Evolutionary conservation across 2,113 vertebrate genomes (phyloP), one percentile per base, ranked within the genome.

Genomic region (Leucosticte australis): DNA sequence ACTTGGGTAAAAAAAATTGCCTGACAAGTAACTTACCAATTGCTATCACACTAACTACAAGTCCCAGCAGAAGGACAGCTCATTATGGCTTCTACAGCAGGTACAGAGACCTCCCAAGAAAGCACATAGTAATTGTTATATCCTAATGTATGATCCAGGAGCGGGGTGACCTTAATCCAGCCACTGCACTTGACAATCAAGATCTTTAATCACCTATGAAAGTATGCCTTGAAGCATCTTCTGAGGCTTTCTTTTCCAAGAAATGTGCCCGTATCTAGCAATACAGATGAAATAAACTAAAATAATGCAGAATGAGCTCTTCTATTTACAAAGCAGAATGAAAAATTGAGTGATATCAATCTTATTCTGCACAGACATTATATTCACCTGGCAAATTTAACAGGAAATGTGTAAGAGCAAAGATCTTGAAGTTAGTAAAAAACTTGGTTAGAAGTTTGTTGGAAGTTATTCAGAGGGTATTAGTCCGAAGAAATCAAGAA

Each of bases 81-180:
- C 37, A 27, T 55, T 30, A 83, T 5, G n/a, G 11, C 13, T 76
- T 83, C 56, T 10, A 80, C 1, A 5, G 37, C 0, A 6, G 4
- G 6, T 31, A 44, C 5, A 35, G 12, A 69, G 39, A 86, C 33
- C 59, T 80, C 20, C 14, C 41, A 53, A 85, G 33, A 69, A 86
- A 42, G 11, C 15, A 83, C 0, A 0, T 7, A 44, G 27, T 46
- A 13, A 9, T 44, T 87, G 52, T n/a, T 64, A 1, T 7, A 83
- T 53, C 21, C 47, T 57, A 33, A 49, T 46, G 18, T 11, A 20
- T 33, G 31, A 85, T 62, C 31, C n/a, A 83, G 39, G 18, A 75
- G 6, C 2, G 0, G 2, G 19, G 23, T 82, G 37, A 85, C 67
- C 46, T 82, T 56, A 89, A 79, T 35, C 20, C 59, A 93, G 49